A percentile compares a stretch with the other conserved stretches of the same genome.
Evolutionary conservation across 2,888 invertebrate species (phyloP).

Genomic region (Eledona agricola): DNA sequence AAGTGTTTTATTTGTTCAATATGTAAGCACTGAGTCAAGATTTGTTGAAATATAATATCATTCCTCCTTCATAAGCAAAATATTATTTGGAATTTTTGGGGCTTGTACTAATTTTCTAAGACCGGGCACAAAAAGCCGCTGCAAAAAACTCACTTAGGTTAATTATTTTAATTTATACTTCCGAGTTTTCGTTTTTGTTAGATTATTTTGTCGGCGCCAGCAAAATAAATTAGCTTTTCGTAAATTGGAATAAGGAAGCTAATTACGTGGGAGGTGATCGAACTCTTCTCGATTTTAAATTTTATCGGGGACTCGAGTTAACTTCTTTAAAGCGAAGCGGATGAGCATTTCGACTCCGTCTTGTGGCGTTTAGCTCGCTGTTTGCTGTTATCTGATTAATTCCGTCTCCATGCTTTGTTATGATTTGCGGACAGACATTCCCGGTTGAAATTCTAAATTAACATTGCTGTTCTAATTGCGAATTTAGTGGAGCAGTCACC

Average conservation of each 20-base stretch:
- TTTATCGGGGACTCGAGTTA: slow-evolving; percentile 4
- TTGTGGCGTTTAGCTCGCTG: slow-evolving; percentile 5
- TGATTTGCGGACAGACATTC: slow-evolving; percentile 28
- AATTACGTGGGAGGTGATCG: slow-evolving; percentile 45
- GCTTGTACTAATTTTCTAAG: no score
- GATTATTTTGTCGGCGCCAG: slow-evolving; percentile 54
- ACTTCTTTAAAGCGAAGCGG: background rate
- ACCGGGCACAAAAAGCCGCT: background rate
- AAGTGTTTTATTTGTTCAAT: no score
- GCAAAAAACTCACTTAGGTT: slow-evolving; percentile 50
- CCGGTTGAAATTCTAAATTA: slow-evolving; percentile 26
- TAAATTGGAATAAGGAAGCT: slow-evolving; percentile 55
- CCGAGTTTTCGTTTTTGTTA: slow-evolving; percentile 49
- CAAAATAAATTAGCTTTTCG: slow-evolving; percentile 56
- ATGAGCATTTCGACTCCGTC: slow-evolving; percentile 6
- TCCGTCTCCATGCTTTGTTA: slow-evolving; percentile 18
- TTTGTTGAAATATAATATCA: no score
- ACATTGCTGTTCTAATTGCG: slow-evolving; percentile 19
- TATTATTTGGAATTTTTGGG: no score
- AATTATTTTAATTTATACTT: slow-evolving; percentile 57
- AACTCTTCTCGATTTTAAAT: slow-evolving; percentile 21
- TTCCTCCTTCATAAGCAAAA: no score
- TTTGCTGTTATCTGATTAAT: slow-evolving; percentile 30
- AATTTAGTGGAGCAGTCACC: slow-evolving; percentile 20
- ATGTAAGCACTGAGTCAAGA: no score